Percentiles rank a stretch among this genome's conserved stretches.
phyloP scores from a whole-genome alignment of 1,140 invertebrate genomes.

The Scaptomyza graminum region DNA sequence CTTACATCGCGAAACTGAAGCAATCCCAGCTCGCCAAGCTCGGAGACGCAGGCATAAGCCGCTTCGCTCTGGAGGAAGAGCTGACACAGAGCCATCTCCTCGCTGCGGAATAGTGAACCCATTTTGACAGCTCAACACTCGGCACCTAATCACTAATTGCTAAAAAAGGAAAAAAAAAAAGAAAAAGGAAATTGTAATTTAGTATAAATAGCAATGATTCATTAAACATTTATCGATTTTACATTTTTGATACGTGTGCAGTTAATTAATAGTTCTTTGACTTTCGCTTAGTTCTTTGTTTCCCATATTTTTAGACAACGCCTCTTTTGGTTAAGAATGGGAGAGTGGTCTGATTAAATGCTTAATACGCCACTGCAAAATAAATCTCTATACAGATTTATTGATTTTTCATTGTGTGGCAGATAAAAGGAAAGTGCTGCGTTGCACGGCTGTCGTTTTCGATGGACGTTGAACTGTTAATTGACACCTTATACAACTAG shows the following conservation, averaged over 20 bases:
- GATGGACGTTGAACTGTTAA: background rate
- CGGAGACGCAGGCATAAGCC: constrained; percentile 94
- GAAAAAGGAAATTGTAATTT: background rate
- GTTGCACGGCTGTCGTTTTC: constrained; percentile 11
- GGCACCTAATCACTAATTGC: constrained; percentile 18
- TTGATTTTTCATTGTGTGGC: constrained; percentile 45
- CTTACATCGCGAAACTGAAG: constrained; percentile 97
- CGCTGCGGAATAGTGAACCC: constrained; percentile 93
- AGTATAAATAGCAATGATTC: constrained; percentile 12
- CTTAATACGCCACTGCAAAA: constrained; percentile 11
- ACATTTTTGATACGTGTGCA: background rate
- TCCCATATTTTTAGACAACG: background rate
- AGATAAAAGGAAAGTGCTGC: constrained; percentile 48
- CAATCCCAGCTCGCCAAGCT: constrained; percentile 93
- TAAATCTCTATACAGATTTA: constrained; percentile 35
- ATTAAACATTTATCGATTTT: background rate
- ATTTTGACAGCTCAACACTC: constrained; percentile 68
- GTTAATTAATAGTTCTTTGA: background rate
- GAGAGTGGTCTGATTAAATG: constrained; percentile 2
- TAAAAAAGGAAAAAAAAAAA: constrained; percentile 15
- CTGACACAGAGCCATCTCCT: constrained; percentile 94
- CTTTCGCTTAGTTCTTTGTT: background rate
- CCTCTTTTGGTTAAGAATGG: constrained; percentile 11
- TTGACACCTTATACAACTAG: background rate
- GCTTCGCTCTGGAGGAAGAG: constrained; percentile 95